phyloP scores from a whole-genome alignment of 1,140 invertebrate species.

The Temnothorax longispinosus region DNA sequence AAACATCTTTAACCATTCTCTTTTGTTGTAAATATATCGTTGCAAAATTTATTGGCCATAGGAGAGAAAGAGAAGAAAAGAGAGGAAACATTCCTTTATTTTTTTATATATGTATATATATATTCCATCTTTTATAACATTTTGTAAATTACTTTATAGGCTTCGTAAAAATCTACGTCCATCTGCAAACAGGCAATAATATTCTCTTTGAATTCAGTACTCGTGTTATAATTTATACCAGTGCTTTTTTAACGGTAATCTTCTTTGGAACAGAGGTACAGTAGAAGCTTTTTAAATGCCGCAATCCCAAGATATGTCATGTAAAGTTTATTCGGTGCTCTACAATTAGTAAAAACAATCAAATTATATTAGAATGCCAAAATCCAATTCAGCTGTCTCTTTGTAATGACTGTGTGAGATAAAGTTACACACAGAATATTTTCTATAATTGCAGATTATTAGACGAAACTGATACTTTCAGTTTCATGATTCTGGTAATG shows the following conservation, averaged over 20 bases:
- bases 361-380: constrained; percentile 22
- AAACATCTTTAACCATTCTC: constrained; percentile 28
- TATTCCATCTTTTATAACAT: constrained; percentile 59
- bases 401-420: constrained; percentile 26
- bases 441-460: constrained; percentile 50
- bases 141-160: constrained; percentile 54
- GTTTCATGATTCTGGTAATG: constrained; percentile 87
- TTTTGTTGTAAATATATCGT: constrained; percentile 50
- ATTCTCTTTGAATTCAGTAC: constrained; percentile 66
- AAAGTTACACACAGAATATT: constrained; percentile 35
- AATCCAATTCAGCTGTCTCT: constrained; percentile 23
- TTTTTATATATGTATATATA: constrained; percentile 41
- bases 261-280: constrained; percentile 76
- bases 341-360: constrained; percentile 70
- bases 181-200: constrained; percentile 58
- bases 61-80: constrained; percentile 5
- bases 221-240: constrained; percentile 48
- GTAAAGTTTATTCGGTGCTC: constrained; percentile 77
- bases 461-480: constrained; percentile 83
- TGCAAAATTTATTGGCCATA: constrained; percentile 39
- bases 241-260: constrained; percentile 35
- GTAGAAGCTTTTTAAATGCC: constrained; percentile 79
- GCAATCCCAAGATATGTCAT: constrained; percentile 75
- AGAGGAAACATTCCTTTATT: constrained; percentile 55
- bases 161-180: constrained; percentile 64